Base-by-base conservation (phyloP, 2,888 invertebrate species). In the Plagiodera versicolora region DNA sequence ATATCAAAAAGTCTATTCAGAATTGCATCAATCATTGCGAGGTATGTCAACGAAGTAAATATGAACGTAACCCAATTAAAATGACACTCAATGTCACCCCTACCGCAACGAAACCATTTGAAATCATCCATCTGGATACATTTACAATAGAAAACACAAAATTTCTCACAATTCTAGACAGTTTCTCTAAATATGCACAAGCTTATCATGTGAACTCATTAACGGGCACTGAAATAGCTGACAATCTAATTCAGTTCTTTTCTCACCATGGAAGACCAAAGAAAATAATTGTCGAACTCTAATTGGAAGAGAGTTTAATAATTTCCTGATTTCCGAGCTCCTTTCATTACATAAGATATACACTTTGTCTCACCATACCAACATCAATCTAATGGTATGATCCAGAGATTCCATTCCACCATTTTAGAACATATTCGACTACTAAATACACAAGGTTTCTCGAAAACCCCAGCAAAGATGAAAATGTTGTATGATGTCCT, bases 181-280 rank as follows among this genome's bases (percentile, higher is more conserved):
- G 53, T 18, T 59, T 59, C 17, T 54, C 59, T 11, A 54, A 54
- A 59, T 59, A 35, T 35, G 48, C 45, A 8, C 56, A 61, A 35
- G 61, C 56, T 5, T 56, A 57, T 45, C 20, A 39, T 46, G 17
- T 60, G 14, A 49, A 60, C n/a, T 39, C 14, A 1, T 6, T 52
- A 16, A n/a, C 56, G 50, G 47, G 54, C 11, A 35, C 51, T 11
- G 56, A 60, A 32, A 45, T 52, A 11, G 56, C 50, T 17, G 17
- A 52, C 14, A 39, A 49, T 32, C 52, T 52, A 4, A 24, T 56
- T 45, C 16, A 56, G 10, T 56, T 56, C 28, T 53, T 45, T 44
- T 45, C 47, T 2, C 52, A 58, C 16, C 58, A 58, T 28, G 20
- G 54, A 11, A 54, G 56, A 50, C 56, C 61, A 10, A 56, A 51